Conservation (phyloP, 2,113 vertebrate genomes). For the Athene noctua region DNA sequence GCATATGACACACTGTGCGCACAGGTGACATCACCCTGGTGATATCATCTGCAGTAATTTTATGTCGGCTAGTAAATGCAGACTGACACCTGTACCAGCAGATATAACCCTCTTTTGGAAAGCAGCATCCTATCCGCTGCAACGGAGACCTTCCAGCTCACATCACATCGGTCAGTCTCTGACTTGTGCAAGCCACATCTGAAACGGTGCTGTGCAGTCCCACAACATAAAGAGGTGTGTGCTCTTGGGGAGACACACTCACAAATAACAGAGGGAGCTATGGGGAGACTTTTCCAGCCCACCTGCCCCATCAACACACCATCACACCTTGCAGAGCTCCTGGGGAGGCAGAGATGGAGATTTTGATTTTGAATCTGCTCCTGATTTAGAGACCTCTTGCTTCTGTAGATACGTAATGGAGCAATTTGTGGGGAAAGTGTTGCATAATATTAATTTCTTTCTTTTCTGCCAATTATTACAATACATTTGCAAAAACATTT, state of each 20-base stretch:
- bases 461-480: background rate
- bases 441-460: background rate
- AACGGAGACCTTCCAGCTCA: background rate
- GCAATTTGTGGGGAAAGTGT: background rate
- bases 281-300: background rate
- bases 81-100: background rate
- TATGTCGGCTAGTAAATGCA: background rate
- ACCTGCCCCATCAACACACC: rapidly evolving
- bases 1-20: rapidly evolving
- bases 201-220: background rate
- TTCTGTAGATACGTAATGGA: background rate
- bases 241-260: background rate
- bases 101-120: background rate
- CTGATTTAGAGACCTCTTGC: background rate
- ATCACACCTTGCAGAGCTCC: background rate
- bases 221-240: too few species aligned
- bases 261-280: background rate
- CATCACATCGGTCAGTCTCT: rapidly evolving
- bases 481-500: background rate
- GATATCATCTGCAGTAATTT: background rate
- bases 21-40: background rate
- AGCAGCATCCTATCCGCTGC: background rate
- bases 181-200: background rate
- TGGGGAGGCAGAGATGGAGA: background rate
- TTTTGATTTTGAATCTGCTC: background rate